Base-by-base conservation (phyloP, 2,113 vertebrate genomes). In the Hydrochoerus hydrochaeris region DNA sequence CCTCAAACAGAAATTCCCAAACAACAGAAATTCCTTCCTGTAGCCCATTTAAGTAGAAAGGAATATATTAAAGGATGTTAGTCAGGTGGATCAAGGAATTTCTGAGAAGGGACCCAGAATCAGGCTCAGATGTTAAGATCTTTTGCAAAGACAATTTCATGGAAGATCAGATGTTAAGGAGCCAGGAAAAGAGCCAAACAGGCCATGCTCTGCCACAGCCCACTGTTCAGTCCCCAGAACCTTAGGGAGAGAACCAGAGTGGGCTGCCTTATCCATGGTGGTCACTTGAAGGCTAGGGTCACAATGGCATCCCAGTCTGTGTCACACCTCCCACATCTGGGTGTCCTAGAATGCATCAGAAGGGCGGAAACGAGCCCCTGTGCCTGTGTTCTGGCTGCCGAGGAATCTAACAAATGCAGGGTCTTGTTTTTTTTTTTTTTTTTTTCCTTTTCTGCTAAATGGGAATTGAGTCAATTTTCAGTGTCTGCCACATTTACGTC, bases 1-100 rank as follows among this genome's bases (percentile, higher is more conserved):
- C 93, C 83, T 57, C 85, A 82, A 83, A 9, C 57, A 96, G 82
- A 92, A 78, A 90, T 95, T 88, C 85, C 85, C n/a, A n/a, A n/a
- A 91, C 83, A 24, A 9, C 57, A 96, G 82, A 92, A 78, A 90
- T 95, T 88, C 85, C 85, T 96, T 88, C 88, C 85, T 87, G 58
- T 22, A 81, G 82, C 88, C 85, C 46, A 22, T 88, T 94, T 78
- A 91, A 92, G 71, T 85, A 92, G 91, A 96, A 93, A 81, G 41
- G 44, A 82, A 73, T 90, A 44, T n/a, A 44, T 77, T 81, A 46
- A 91, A 90, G 52, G 88, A 78, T 81, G 81, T 44, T 90, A 71
- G 86, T 52, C 82, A 92, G 82, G 49, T 95, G 88, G 58, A 71
- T 95, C 78, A 28, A 26, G 62, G 95, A 85, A 85, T 85, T 96